Evolutionary conservation across 2,113 vertebrate species (phyloP).

Genomic region (Chionomys nivalis): DNA sequence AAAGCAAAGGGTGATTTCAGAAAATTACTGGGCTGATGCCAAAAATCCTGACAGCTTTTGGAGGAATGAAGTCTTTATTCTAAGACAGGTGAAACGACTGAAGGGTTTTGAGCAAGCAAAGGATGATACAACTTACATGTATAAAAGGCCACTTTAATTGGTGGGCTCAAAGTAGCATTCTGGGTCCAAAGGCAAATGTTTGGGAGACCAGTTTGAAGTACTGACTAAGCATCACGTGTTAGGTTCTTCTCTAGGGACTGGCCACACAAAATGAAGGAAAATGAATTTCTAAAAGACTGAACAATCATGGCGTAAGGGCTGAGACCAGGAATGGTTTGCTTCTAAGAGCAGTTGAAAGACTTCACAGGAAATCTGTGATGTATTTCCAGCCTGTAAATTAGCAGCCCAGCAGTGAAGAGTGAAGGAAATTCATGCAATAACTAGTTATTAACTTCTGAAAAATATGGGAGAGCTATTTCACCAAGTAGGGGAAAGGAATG

Average conservation of each 20-base stretch:
- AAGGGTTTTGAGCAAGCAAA: not conserved
- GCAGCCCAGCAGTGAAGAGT: not conserved
- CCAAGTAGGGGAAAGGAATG: not conserved
- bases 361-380: not conserved
- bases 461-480: not conserved
- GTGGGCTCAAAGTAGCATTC: not conserved
- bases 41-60: not conserved
- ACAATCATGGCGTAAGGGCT: not conserved
- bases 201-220: not conserved
- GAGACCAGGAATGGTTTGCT: not conserved
- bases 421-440: not conserved
- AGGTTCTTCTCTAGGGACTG: not conserved
- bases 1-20: not conserved
- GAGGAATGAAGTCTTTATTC: not conserved
- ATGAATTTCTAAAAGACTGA: not conserved
- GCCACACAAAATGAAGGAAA: not conserved
- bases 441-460: slow-evolving; percentile 18
- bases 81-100: not conserved
- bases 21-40: not conserved
- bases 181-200: not conserved
- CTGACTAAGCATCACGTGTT: not conserved
- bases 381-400: not conserved
- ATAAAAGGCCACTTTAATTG: not conserved
- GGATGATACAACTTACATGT: not conserved
- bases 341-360: not conserved